phyloP scores from a whole-genome alignment of 2,888 invertebrate genomes.

The Agrotis puta region DNA sequence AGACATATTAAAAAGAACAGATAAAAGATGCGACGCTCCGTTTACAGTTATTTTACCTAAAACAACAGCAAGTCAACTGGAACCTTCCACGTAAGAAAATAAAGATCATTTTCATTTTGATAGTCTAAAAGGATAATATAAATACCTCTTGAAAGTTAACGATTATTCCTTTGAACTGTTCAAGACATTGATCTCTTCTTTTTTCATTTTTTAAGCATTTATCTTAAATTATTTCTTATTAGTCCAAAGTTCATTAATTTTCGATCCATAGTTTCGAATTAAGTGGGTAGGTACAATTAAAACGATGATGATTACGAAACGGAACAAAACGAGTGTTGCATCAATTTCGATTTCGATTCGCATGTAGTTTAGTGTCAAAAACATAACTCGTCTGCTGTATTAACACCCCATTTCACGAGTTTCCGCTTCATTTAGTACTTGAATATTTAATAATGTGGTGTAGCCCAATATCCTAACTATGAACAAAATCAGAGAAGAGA shows the following conservation, averaged over 20 bases:
- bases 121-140: no score
- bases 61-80: neutral
- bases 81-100: neutral
- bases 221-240: neutral
- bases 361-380: conserved; percentile 63
- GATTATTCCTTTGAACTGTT: no score
- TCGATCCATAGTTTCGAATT: neutral
- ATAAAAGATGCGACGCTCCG: neutral
- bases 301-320: conserved; percentile 10
- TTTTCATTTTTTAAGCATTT: no score
- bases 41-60: neutral
- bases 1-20: neutral
- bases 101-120: neutral
- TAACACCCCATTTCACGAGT: conserved; percentile 53
- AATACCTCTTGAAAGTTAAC: no score
- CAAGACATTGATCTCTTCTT: no score
- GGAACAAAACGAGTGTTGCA: conserved; percentile 43
- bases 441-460: conserved; percentile 42
- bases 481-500: conserved; percentile 14
- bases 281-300: neutral
- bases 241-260: neutral
- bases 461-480: conserved; percentile 7
- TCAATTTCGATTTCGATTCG: conserved; percentile 21
- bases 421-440: conserved; percentile 50
- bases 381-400: conserved; percentile 58